Base-by-base conservation (phyloP, 2,113 vertebrate species). In the Stigmatopora nigra region DNA sequence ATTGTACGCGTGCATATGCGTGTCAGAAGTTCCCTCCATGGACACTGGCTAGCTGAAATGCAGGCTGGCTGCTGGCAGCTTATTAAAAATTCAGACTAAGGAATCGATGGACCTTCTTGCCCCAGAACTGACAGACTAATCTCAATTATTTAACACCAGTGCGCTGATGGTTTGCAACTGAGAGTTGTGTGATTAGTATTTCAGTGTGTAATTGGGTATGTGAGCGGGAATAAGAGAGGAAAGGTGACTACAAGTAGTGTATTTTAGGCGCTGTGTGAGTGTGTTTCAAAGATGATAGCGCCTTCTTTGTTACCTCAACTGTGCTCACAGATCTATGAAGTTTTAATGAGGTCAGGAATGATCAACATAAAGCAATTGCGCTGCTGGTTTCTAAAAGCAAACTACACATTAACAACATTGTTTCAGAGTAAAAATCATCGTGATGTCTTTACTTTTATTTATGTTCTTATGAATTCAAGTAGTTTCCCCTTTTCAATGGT, bases 31-130 rank as follows among this genome's bases (percentile, higher is more conserved):
- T 69, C 78, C 22, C 75, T 89, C 84, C 86, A 89, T 73, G 83
- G 88, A 84, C 85, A 77, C 76, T 84, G 84, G 75, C 85, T 83
- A 78, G 81, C 87, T 86, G 88, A 90, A 87, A 82, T 81, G 84
- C 83, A 85, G 73, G 82, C 77, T 57, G 64, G 64, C 79, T 87
- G 87, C 79, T 87, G 87, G 82, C 84, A 81, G 77, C 86, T 90
- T 86, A 90, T 91, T 90, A 91, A 90, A 89, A 88, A 89, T 90
- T 84, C 90, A 91, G 89, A 72, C 72, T 77, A 75, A 77, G 77
- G 75, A 88, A 90, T 90, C 87, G 71, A 91, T 90, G 86, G 82
- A 86, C 82, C 89, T 88, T 77, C 80, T 35, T 72, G 86, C 76
- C 83, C 85, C 38, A 52, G 72, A 73, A 87, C 87, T 86, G 86